Conservation (phyloP, 2,113 vertebrate species). For the Beaufortia kweichowensis region DNA sequence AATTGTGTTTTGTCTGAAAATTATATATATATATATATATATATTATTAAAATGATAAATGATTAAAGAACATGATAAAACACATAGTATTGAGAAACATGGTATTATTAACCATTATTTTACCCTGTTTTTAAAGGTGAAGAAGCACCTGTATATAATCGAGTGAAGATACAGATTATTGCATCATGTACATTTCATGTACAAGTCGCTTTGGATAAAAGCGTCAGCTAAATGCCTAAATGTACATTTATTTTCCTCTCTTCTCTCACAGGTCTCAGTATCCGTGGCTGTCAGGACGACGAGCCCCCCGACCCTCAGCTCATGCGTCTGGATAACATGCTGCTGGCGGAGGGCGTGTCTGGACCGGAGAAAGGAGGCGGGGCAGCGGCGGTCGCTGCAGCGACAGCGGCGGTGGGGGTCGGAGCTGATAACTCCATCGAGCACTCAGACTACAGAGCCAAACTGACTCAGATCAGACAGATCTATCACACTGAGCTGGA, state of each 20-base stretch:
- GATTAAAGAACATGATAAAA: too few species aligned
- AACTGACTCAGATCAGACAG: constrained; percentile 90
- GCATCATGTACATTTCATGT: not conserved
- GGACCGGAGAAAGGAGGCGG: constrained; percentile 89
- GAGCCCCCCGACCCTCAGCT: constrained; percentile 88
- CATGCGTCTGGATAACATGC: constrained; percentile 93
- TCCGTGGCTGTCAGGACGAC: constrained; percentile 87
- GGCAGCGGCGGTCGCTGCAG: constrained; percentile 81
- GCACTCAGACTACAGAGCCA: constrained; percentile 92
- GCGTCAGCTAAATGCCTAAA: not conserved
- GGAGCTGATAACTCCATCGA: constrained; percentile 89
- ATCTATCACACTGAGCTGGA: constrained; percentile 93
- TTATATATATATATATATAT: too few species aligned
- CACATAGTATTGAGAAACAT: too few species aligned
- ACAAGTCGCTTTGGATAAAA: too few species aligned
- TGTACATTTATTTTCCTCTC: too few species aligned
- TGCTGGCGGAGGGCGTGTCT: constrained; percentile 90
- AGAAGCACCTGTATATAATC: not conserved
- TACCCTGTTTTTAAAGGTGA: too few species aligned
- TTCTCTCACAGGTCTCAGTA: constrained; percentile 81
- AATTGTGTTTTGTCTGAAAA: too few species aligned
- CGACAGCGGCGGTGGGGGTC: constrained; percentile 84
- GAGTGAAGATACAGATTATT: not conserved
- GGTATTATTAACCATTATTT: too few species aligned
- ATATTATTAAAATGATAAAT: too few species aligned